Base-by-base conservation (phyloP, 1,140 invertebrate genomes). In the Drosophila nikananu region DNA sequence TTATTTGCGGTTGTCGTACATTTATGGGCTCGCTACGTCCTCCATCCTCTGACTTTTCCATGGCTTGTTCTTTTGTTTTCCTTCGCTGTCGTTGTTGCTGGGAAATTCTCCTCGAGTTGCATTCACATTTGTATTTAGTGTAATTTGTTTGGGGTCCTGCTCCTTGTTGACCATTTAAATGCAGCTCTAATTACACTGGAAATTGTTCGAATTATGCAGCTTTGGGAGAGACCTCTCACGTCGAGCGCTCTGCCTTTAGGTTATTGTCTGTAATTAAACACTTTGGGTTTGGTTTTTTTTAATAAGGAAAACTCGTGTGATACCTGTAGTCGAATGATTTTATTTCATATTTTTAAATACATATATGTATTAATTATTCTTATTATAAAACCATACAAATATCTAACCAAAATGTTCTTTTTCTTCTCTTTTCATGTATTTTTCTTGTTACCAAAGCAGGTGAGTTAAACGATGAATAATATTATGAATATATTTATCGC, bases 1-100 rank as follows among this genome's bases (percentile, higher is more conserved):
- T 89, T 87, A 87, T 87, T 87, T 87, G 83, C 84, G 84, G 83
- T 87, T 87, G 84, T 89, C 65, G 83, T 81, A 89, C 83, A 87
- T 87, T 87, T 80, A 87, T 75, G 78, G 75, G 44, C 75, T 59
- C 39, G 46, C 27, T 57, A 39, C 35, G 35, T 59, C 37, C 32
- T n/a, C 25, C 35, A 21, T 21, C 19, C 41, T 23, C 25, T 62
- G 67, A 37, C 35, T 46, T 55, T 72, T 37, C 62, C 37, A 32
- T 58, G 41, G 35, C 17, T 60, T 72, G 58, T 37, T 61, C 41
- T 60, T 64, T 72, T 75, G 67, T 64, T 74, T 73, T 62, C 63
- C 62, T 41, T 41, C 27, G 76, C 41, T 61, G 15, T 17, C 8
- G 49, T 37, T 42, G 57, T 41, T 71, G 42, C 58, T 52, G 49